Conservation (phyloP, 1,140 invertebrate genomes). For the Dendrolimus punctatus region DNA sequence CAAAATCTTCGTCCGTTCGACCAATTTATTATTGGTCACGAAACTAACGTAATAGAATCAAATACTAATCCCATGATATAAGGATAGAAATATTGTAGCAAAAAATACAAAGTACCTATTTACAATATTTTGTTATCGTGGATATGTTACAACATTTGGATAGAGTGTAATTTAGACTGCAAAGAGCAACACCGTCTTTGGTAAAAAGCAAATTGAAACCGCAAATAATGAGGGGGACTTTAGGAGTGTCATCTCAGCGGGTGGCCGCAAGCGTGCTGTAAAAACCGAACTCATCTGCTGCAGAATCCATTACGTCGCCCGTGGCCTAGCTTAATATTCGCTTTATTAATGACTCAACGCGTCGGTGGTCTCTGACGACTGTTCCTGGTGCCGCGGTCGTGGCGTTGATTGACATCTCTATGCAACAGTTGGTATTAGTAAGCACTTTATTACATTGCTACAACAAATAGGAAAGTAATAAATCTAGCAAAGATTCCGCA, state of each 20-base stretch:
- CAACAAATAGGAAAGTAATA: too few relatives aligned
- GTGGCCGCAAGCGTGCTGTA: constrained; percentile 60
- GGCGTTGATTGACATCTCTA: constrained; percentile 1
- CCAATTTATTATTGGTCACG: too few relatives aligned
- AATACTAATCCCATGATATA: too few relatives aligned
- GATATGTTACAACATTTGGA: constrained; percentile 34
- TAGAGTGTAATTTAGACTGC: constrained; percentile 30
- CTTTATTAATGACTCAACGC: constrained; percentile 49
- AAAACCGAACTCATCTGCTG: constrained; percentile 61
- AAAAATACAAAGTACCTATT: too few relatives aligned
- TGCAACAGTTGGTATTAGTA: neutral
- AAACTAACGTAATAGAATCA: too few relatives aligned
- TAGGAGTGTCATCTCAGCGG: constrained; percentile 44
- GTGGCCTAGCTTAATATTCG: constrained; percentile 50
- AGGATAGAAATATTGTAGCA: too few relatives aligned
- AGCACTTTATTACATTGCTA: too few relatives aligned
- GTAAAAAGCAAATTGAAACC: constrained; percentile 69
- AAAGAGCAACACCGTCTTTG: constrained; percentile 37
- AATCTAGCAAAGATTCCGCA: too few relatives aligned
- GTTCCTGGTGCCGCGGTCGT: neutral
- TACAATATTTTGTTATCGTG: neutral
- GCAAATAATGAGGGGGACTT: constrained; percentile 46
- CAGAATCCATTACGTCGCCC: constrained; percentile 41
- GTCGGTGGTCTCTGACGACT: constrained; percentile 28
- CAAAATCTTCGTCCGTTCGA: too few relatives aligned